Percentiles rank a stretch among this genome's conserved stretches.
Evolutionary conservation across 2,113 vertebrate genomes (phyloP).

Genomic region (Tinamus guttatus): DNA sequence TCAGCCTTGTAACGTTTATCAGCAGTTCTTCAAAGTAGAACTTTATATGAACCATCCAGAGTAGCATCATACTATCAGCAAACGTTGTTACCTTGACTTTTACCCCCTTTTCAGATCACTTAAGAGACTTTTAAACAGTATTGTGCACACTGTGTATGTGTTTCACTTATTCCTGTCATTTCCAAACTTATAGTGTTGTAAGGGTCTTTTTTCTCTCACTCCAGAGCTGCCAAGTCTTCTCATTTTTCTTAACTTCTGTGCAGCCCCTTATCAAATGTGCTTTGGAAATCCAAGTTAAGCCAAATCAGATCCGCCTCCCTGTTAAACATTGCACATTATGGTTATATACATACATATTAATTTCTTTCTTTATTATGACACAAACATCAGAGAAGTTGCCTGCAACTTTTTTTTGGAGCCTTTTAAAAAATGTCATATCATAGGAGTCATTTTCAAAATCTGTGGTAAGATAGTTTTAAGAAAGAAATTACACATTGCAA

Average conservation of each 20-base stretch:
- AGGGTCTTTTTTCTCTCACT: background rate
- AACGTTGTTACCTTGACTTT: background rate
- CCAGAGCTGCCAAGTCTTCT: background rate
- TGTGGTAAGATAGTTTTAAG: too few relatives aligned
- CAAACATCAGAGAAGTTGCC: background rate
- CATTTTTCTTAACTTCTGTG: background rate
- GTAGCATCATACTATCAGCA: background rate
- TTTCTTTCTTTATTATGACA: background rate
- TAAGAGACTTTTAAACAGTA: background rate
- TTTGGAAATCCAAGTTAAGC: background rate
- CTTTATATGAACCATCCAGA: background rate
- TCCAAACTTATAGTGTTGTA: background rate
- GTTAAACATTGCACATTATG: background rate
- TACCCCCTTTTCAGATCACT: background rate
- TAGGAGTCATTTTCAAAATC: too few relatives aligned
- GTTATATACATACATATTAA: background rate
- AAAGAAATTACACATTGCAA: too few relatives aligned
- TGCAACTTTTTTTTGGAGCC: too few relatives aligned
- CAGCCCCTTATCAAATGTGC: background rate
- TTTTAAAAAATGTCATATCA: too few relatives aligned
- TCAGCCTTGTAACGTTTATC: background rate
- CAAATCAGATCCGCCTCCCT: background rate
- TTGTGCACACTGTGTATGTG: background rate
- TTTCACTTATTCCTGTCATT: background rate
- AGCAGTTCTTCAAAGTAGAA: background rate